Conservation (phyloP, 2,888 invertebrate genomes). For the Dorcus parallelipipedus region DNA sequence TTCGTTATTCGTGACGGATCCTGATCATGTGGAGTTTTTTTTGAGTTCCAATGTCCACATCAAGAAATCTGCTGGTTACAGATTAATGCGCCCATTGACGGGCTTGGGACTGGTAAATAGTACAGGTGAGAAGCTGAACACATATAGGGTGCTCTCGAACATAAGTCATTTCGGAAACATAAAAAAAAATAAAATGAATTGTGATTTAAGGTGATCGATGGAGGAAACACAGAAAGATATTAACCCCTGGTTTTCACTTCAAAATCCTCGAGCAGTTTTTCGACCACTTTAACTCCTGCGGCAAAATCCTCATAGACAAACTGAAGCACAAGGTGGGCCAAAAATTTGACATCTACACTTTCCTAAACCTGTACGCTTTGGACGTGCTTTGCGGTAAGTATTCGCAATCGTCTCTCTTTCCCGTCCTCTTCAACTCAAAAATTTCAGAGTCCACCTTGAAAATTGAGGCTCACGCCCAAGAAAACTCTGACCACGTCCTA, state of each 20-base stretch:
- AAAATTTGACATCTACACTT: slow-evolving; percentile 48
- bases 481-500: slow-evolving; percentile 10
- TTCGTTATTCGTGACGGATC: slow-evolving; percentile 21
- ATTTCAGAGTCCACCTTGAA: slow-evolving; percentile 25
- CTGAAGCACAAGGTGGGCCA: slow-evolving; percentile 20
- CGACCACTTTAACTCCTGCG: slow-evolving; percentile 46
- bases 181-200: background rate
- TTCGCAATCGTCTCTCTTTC: background rate
- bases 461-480: slow-evolving; percentile 22
- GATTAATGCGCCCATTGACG: slow-evolving; percentile 19
- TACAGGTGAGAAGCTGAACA: slow-evolving; percentile 11
- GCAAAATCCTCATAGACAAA: slow-evolving; percentile 44
- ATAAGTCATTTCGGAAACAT: background rate
- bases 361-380: slow-evolving; percentile 46
- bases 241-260: slow-evolving; percentile 50
- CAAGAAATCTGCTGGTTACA: slow-evolving; percentile 23
- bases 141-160: background rate
- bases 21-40: slow-evolving; percentile 20
- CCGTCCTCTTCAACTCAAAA: background rate
- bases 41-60: slow-evolving; percentile 24
- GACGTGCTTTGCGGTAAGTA: slow-evolving; percentile 45
- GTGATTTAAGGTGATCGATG: slow-evolving; percentile 35
- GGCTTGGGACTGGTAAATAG: slow-evolving; percentile 21
- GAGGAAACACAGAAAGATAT: slow-evolving; percentile 47
- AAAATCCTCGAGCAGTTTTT: slow-evolving; percentile 48